Conservation (phyloP, 2,113 vertebrate species). For the Pelodiscus sinensis region DNA sequence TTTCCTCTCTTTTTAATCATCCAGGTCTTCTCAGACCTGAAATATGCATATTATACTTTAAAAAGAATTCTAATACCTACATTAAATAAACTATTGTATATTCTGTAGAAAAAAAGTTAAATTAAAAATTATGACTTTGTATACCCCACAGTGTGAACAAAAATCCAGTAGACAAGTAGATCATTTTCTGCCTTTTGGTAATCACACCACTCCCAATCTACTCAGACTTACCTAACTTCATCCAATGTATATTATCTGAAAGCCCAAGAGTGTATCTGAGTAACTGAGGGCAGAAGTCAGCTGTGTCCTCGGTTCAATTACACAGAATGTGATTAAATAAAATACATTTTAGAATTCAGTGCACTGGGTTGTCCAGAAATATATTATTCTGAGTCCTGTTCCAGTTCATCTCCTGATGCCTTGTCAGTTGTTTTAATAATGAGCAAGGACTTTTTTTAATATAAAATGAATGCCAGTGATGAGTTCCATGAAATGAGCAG, state of each 20-base stretch:
- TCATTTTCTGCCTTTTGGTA: not conserved
- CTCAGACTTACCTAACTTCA: not conserved
- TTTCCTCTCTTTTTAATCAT: not conserved
- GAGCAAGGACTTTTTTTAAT: not conserved
- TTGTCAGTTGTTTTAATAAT: not conserved
- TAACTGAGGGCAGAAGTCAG: fast-evolving
- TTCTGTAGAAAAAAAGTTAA: not conserved
- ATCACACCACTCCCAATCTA: not conserved
- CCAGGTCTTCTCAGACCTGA: not conserved
- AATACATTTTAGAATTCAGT: not conserved
- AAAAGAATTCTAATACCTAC: not conserved
- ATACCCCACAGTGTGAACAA: not conserved
- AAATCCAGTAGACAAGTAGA: not conserved
- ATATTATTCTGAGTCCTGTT: not conserved
- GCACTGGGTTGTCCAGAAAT: not conserved
- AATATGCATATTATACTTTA: not conserved
- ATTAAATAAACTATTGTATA: not conserved
- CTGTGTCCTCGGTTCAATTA: not conserved
- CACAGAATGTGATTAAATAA: not conserved
- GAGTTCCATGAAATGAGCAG: not conserved
- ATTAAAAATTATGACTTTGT: not conserved
- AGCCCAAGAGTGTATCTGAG: not conserved
- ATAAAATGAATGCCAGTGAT: not conserved
- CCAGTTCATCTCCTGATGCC: not conserved
- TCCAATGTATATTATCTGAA: not conserved